These are phyloP conservation scores for Melanotaenia maccullochi DNA, from an alignment of 2,797 vertebrate species.

Conservation along the genomic window DNA sequence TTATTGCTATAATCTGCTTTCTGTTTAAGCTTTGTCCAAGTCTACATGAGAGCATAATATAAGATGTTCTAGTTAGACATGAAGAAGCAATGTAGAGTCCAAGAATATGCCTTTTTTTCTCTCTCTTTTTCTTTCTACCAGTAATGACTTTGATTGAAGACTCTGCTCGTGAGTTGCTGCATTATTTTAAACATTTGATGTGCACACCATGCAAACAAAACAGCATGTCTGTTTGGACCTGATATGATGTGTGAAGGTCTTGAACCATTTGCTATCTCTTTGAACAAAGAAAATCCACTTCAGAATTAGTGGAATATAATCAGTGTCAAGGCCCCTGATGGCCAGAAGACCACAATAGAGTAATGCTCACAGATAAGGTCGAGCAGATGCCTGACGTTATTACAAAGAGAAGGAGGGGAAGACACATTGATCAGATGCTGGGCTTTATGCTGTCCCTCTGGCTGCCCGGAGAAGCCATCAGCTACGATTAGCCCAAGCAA, in stretches of 20 bases:
- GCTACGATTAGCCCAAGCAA: conserved; percentile 74
- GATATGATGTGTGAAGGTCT: conserved; percentile 15
- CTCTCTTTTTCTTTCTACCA: background rate
- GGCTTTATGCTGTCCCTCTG: conserved; percentile 39
- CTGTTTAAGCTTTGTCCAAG: background rate
- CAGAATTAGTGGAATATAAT: conserved; percentile 50
- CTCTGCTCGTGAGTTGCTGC: background rate
- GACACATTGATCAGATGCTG: conserved; percentile 58
- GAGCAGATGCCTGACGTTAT: conserved; percentile 57
- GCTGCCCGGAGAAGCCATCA: conserved; percentile 61
- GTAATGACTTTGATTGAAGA: background rate
- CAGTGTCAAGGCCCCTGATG: conserved; percentile 46
- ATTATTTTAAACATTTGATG: background rate
- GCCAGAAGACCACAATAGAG: conserved; percentile 30
- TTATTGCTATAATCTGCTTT: background rate
- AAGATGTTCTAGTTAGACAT: conserved; percentile 9
- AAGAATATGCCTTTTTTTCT: background rate
- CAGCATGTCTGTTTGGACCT: conserved; percentile 15
- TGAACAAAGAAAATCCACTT: conserved; percentile 53
- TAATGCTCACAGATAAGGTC: conserved; percentile 61
- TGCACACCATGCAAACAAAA: background rate
- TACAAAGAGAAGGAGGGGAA: conserved; percentile 49
- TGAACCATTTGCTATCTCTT: conserved; percentile 16
- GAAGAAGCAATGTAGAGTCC: background rate
- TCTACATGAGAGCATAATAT: background rate